Evolutionary conservation across 53 echinoderm and acorn worm genomes (phyloP), one percentile per base, ranked within the genome.

Genomic region (Antedon mediterranea): DNA sequence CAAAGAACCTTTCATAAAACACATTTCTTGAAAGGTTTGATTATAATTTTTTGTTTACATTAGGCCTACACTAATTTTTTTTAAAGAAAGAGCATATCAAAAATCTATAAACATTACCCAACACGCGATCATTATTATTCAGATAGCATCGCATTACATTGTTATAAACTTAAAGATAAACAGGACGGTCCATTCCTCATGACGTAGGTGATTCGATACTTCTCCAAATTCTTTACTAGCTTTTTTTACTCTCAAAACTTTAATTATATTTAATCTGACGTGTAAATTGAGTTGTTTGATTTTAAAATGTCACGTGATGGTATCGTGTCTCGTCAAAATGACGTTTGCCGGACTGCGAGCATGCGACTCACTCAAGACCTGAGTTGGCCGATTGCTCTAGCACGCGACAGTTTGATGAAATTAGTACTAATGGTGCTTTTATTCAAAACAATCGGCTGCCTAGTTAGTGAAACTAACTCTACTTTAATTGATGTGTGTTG

Each of bases 381-480:
- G 57, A 2, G 57, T 57, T 57, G 57, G 2, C 23, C 2, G 57
- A 57, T 57, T 57, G 11, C 23, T 57, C 14, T 26, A 57, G 57
- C 57, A 57, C 57, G 57, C 57, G 57, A 57, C 57, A 11, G 14
- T 57, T 23, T 8, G 57, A 23, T 57, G 23, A 57, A 57, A 57
- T 57, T 57, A 57, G 57, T 57, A 2, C 57, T 57, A 57, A 57
- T 57, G 57, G 57, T 57, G 57, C 57, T 57, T 57, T 57, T 57
- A 57, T 57, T 57, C 57, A 57, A 57, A 57, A 57, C 57, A 57
- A 57, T 57, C 57, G 57, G 57, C 57, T 57, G 57, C 57, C 57
- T 57, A 57, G 57, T 57, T 57, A 57, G 57, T 57, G 57, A 57
- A 57, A 57, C 57, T 8, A 57, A 18, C 57, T 8, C 57, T 23